Conservation (phyloP, 2,113 vertebrate species). For the Calyptommatus sinebrachiatus region DNA sequence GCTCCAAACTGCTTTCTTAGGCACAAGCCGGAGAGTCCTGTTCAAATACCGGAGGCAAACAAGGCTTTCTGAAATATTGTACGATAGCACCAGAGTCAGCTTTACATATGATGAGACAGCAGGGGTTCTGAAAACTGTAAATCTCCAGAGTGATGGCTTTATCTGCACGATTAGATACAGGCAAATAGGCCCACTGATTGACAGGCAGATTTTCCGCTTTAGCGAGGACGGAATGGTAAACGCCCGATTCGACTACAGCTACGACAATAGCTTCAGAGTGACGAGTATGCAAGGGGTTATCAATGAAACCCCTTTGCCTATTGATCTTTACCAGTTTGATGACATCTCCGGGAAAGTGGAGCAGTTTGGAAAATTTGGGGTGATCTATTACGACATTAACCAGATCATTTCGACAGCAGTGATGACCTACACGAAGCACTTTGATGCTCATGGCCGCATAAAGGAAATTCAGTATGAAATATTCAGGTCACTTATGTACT, state of each 20-base stretch:
- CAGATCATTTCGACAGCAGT: constrained; percentile 98
- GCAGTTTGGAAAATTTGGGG: constrained; percentile 97
- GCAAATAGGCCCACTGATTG: constrained; percentile 91
- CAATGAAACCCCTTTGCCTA: constrained; percentile 94
- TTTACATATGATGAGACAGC: constrained; percentile 97
- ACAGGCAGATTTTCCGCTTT: constrained; percentile 98
- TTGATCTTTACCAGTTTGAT: constrained; percentile 97
- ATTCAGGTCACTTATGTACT: constrained; percentile 95
- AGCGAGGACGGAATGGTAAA: constrained; percentile 98
- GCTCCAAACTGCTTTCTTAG: constrained; percentile 87
- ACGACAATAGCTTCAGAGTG: constrained; percentile 94
- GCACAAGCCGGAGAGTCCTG: constrained; percentile 89
- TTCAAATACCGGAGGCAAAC: constrained; percentile 93
- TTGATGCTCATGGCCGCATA: constrained; percentile 92
- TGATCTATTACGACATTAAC: constrained; percentile 98
- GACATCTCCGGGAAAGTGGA: constrained; percentile 98
- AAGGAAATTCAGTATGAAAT: constrained; percentile 98
- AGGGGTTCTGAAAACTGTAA: constrained; percentile 94
- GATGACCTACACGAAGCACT: constrained; percentile 98
- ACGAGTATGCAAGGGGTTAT: constrained; percentile 98
- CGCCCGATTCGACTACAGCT: constrained; percentile 96
- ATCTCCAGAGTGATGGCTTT: constrained; percentile 95
- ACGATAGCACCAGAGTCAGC: constrained; percentile 94
- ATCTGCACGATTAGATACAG: constrained; percentile 97
- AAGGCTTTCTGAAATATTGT: constrained; percentile 91